Percentiles rank a stretch among this genome's conserved stretches.
Conservation (phyloP, 2,888 invertebrate genomes). For the Steromphala cineraria region DNA sequence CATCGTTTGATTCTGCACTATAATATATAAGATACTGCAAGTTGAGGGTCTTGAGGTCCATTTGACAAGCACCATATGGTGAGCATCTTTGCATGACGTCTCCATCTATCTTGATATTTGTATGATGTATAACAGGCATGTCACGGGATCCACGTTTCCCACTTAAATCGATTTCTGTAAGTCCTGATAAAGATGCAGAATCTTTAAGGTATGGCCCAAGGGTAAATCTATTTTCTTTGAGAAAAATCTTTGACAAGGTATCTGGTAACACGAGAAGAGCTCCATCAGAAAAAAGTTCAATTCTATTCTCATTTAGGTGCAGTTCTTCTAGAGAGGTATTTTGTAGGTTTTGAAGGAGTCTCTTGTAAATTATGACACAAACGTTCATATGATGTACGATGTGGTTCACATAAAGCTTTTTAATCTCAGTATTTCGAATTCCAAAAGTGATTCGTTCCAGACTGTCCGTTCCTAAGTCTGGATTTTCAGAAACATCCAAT, state of each 20-base stretch:
- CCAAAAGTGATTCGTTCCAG: neutral
- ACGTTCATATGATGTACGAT: neutral
- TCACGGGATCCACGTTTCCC: neutral
- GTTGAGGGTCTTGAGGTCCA: no score
- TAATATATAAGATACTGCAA: no score
- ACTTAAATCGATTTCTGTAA: neutral
- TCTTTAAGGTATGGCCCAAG: neutral
- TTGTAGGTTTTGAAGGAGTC: neutral
- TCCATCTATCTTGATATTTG: no score
- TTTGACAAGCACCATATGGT: no score
- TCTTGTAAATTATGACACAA: neutral
- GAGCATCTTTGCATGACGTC: no score
- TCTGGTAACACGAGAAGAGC: neutral
- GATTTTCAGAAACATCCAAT: neutral
- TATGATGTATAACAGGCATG: no score
- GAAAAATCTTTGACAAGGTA: neutral
- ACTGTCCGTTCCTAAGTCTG: neutral
- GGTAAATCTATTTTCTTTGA: neutral
- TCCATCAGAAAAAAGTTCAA: neutral
- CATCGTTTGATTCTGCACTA: no score
- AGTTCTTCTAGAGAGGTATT: neutral
- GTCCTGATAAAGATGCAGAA: neutral
- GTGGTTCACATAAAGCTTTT: neutral
- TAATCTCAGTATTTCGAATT: neutral
- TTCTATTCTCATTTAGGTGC: neutral